These are phyloP conservation scores for Luffia ferchaultella DNA, from an alignment of 2,888 invertebrate species.

Conservation along the genomic window DNA sequence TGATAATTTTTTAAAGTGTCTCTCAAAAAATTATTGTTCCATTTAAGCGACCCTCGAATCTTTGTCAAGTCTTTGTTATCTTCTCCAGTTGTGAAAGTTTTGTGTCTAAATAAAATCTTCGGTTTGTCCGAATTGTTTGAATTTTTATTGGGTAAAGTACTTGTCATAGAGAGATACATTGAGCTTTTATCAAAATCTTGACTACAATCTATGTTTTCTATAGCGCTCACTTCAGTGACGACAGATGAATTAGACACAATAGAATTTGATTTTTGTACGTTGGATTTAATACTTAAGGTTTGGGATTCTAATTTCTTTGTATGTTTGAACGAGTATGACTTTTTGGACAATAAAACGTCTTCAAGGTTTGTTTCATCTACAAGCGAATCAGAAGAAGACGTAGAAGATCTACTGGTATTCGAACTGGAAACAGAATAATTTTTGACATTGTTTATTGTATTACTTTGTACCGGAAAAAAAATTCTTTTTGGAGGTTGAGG, in stretches of 20 bases:
- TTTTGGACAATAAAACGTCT: conserved; percentile 52
- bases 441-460: conserved; percentile 19
- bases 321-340: conserved; percentile 53
- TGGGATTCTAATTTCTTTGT: conserved; percentile 23
- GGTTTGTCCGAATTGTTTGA: conserved; percentile 25
- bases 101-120: conserved; percentile 53
- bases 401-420: conserved; percentile 39
- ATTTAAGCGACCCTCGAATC: conserved; percentile 34
- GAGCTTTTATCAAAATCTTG: conserved; percentile 31
- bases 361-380: conserved; percentile 54
- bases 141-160: conserved; percentile 48
- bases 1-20: conserved; percentile 53
- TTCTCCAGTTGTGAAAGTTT: conserved; percentile 57
- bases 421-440: conserved; percentile 24
- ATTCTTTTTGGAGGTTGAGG: conserved; percentile 39
- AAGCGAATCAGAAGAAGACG: conserved; percentile 51
- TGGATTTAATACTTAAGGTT: conserved; percentile 15
- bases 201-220: conserved; percentile 56
- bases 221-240: conserved; percentile 47
- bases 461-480: conserved; percentile 21
- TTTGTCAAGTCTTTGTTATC: conserved; percentile 42
- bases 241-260: conserved; percentile 43
- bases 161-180: conserved; percentile 46
- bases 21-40: conserved; percentile 40
- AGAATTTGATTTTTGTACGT: conserved; percentile 31